Percentiles rank a stretch among this genome's conserved stretches.
Evolutionary conservation across 2,113 vertebrate species (phyloP).

Genomic region (Dasyurus viverrinus): DNA sequence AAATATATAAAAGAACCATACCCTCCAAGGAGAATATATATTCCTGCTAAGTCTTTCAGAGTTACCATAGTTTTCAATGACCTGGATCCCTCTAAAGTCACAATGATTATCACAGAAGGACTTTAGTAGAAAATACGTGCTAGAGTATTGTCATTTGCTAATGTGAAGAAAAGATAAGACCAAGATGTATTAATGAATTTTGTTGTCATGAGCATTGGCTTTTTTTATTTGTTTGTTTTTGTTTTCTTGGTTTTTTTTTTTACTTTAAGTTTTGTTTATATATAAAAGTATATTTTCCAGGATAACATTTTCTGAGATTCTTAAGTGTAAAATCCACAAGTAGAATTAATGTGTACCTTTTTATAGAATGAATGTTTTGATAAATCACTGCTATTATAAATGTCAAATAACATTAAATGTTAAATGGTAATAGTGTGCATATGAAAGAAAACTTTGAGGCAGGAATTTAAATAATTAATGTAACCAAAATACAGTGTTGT

Average conservation of each 20-base stretch:
- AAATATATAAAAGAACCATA: neutral
- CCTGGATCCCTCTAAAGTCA: neutral
- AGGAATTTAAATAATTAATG: slow-evolving; percentile 11
- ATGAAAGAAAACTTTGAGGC: neutral
- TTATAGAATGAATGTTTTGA: neutral
- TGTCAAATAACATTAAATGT: neutral
- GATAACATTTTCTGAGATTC: neutral
- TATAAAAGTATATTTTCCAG: neutral
- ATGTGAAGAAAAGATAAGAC: neutral
- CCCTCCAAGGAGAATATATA: neutral
- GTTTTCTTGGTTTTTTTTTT: neutral
- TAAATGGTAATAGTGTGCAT: neutral
- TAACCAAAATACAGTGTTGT: neutral
- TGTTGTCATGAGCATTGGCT: neutral
- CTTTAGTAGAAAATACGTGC: neutral
- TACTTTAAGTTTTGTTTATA: neutral
- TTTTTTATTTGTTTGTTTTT: neutral
- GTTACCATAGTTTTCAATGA: neutral
- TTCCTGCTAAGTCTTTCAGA: neutral
- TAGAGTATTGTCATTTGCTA: neutral
- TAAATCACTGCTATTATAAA: slow-evolving; percentile 1
- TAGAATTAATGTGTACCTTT: neutral
- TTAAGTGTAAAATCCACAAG: neutral
- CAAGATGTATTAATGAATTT: neutral
- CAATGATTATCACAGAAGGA: neutral